Evolutionary conservation across 2,888 invertebrate genomes (phyloP).

Genomic region (Yponomeuta cagnagella): DNA sequence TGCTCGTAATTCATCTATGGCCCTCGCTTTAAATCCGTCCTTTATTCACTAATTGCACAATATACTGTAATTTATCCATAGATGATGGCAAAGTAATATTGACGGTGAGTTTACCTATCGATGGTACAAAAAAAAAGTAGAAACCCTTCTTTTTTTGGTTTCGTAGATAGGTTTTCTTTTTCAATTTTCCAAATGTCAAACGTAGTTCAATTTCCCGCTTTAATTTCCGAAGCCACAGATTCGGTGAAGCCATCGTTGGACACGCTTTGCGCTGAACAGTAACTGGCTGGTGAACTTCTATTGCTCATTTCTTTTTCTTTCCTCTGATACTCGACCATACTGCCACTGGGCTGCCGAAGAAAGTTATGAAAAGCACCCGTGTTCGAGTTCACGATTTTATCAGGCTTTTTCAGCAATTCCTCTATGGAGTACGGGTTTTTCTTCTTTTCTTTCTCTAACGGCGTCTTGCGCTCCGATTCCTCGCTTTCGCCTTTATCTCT

Average conservation of each 20-base stretch:
- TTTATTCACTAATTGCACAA: too few species aligned
- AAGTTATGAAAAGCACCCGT: slow-evolving; percentile 60
- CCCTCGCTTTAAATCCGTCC: too few species aligned
- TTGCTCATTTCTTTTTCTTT: slow-evolving; percentile 49
- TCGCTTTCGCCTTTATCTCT: slow-evolving; percentile 69
- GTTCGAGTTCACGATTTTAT: slow-evolving; percentile 69
- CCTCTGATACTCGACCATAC: slow-evolving; percentile 59
- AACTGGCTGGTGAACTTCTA: slow-evolving; percentile 66
- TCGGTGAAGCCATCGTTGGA: slow-evolving; percentile 63
- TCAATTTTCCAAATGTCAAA: not conserved
- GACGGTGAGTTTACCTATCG: too few species aligned
- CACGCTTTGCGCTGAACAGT: slow-evolving; percentile 58
- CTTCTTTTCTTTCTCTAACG: slow-evolving; percentile 72
- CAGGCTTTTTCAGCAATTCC: slow-evolving; percentile 88
- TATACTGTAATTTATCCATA: too few species aligned
- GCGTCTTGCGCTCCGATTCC: slow-evolving; percentile 49
- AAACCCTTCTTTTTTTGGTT: too few species aligned
- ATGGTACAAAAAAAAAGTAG: too few species aligned
- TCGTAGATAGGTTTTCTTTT: not conserved
- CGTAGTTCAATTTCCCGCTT: slow-evolving; percentile 45
- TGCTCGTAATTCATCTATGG: too few species aligned
- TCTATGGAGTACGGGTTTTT: slow-evolving; percentile 92
- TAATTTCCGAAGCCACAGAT: slow-evolving; percentile 54
- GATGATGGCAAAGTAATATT: too few species aligned
- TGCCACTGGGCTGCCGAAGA: slow-evolving; percentile 76